Evolutionary conservation across 2,888 invertebrate species (phyloP).

Genomic region (Falcaria lacertinaria): DNA sequence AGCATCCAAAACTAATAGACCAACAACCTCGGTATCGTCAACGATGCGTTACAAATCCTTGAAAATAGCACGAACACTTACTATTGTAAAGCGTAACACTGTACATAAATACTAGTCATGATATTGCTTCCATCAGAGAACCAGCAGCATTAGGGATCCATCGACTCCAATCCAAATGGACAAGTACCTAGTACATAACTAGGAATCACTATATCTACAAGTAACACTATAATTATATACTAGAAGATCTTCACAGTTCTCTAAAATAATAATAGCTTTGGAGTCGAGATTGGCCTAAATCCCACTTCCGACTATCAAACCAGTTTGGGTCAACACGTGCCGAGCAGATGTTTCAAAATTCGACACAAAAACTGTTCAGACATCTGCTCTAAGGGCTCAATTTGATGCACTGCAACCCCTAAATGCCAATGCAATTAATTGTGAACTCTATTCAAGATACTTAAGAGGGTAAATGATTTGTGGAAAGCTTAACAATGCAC

Average conservation of each 20-base stretch:
- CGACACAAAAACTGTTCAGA: slow-evolving; percentile 8
- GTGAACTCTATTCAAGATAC: slow-evolving; percentile 1
- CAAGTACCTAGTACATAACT: too few species aligned
- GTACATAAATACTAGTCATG: too few species aligned
- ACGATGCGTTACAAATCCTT: background rate
- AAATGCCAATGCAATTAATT: slow-evolving; percentile 9
- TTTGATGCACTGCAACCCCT: slow-evolving; percentile 12
- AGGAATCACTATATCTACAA: too few species aligned
- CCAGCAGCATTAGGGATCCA: too few species aligned
- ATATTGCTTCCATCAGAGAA: too few species aligned
- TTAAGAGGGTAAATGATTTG: background rate
- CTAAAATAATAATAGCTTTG: background rate
- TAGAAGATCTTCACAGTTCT: background rate
- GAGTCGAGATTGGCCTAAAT: slow-evolving; percentile 3
- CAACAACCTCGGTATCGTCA: background rate
- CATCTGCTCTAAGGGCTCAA: slow-evolving; percentile 52
- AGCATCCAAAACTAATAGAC: background rate
- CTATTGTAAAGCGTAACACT: too few species aligned
- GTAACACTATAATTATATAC: too few species aligned
- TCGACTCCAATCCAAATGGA: too few species aligned
- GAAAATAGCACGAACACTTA: background rate
- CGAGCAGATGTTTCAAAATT: slow-evolving; percentile 53
- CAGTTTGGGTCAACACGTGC: slow-evolving; percentile 50
- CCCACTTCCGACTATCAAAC: slow-evolving; percentile 21
- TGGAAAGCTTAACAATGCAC: background rate